These are phyloP conservation scores for Euura saliciscinereae DNA, from an alignment of 1,140 invertebrate species.

Conservation along the genomic window DNA sequence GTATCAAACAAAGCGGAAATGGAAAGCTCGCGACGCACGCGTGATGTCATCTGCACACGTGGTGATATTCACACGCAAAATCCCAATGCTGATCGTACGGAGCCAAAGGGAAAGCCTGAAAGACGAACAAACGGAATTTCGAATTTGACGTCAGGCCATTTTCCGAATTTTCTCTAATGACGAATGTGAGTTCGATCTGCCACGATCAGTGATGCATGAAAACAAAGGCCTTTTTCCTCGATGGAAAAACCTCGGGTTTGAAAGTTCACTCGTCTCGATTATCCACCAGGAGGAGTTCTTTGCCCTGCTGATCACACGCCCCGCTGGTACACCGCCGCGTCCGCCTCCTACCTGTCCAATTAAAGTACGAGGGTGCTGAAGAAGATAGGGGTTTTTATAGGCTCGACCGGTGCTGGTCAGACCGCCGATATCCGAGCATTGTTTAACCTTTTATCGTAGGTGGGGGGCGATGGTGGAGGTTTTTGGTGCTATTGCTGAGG, in stretches of 20 bases:
- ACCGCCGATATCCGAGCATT: background rate
- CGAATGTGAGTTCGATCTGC: too few species aligned
- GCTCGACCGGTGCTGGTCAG: background rate
- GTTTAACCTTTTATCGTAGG: background rate
- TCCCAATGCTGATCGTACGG: too few species aligned
- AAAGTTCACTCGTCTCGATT: background rate
- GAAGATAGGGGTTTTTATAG: background rate
- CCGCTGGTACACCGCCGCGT: background rate
- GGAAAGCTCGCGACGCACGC: too few species aligned
- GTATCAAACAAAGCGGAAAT: background rate
- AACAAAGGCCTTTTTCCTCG: background rate
- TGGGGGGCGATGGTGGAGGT: background rate
- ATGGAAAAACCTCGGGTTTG: background rate
- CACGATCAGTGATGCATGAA: too few species aligned
- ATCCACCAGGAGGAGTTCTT: background rate
- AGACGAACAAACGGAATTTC: too few species aligned
- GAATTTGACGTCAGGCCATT: too few species aligned
- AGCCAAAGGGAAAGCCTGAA: too few species aligned
- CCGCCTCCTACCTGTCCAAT: background rate
- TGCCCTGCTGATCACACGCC: background rate
- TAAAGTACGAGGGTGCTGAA: constrained; percentile 1
- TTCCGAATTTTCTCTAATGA: too few species aligned
- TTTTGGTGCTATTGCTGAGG: background rate
- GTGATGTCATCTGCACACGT: too few species aligned
- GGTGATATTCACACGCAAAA: too few species aligned